Conservation (phyloP, 1,140 invertebrate species). For the Sarcophaga bullata region DNA sequence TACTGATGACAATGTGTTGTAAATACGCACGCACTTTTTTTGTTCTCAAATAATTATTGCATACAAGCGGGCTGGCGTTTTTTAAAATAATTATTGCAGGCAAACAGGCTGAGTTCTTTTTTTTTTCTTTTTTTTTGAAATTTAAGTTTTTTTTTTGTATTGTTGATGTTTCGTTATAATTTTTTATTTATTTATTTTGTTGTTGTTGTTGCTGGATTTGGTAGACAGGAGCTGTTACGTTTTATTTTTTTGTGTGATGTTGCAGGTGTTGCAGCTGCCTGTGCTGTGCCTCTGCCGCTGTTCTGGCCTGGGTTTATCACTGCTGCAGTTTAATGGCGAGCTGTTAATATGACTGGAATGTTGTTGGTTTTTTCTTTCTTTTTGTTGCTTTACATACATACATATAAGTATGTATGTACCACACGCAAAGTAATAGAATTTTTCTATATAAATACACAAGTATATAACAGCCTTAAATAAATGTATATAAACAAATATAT, state of each 20-base stretch:
- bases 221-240: neutral
- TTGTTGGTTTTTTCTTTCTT: neutral
- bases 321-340: no score
- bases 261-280: neutral
- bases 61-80: no score
- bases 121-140: no score
- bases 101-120: no score
- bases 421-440: constrained; percentile 1
- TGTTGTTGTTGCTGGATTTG: neutral
- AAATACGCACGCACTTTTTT: no score
- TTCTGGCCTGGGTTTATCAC: neutral
- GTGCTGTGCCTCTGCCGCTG: neutral
- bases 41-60: no score
- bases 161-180: no score
- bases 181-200: neutral
- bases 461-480: neutral
- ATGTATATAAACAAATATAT: no score
- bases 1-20: no score
- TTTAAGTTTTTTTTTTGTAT: no score
- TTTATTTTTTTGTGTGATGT: neutral
- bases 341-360: neutral
- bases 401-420: neutral
- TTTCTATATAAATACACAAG: neutral
- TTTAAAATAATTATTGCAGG: no score
- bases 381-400: neutral